Percentiles rank a stretch among this genome's conserved stretches.
These are phyloP conservation scores for Aricia agestis DNA, from an alignment of 1,140 invertebrate genomes.

Conservation along the genomic window DNA sequence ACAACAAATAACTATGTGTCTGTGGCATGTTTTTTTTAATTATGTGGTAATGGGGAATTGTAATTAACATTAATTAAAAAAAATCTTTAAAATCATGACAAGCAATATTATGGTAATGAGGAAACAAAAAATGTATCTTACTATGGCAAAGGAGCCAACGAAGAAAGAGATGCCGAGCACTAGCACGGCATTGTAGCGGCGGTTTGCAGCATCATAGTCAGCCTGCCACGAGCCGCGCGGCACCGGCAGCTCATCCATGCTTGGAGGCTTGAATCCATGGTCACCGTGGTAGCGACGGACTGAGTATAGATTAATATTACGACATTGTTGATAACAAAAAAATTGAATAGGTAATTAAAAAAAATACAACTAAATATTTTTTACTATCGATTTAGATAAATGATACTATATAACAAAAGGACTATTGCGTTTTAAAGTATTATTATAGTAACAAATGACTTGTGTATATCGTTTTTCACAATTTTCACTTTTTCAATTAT, in stretches of 20 bases:
- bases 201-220: conserved; percentile 78
- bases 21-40: too few species aligned
- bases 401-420: too few species aligned
- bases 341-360: not conserved
- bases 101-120: not conserved
- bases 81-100: too few species aligned
- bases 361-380: too few species aligned
- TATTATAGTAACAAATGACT: too few species aligned
- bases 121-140: conserved; percentile 60
- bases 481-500: not conserved
- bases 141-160: conserved; percentile 77
- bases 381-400: too few species aligned
- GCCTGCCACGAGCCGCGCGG: conserved; percentile 86
- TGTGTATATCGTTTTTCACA: not conserved
- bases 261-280: conserved; percentile 62
- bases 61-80: too few species aligned
- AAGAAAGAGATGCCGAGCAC: conserved; percentile 78
- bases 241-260: conserved; percentile 84
- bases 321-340: not conserved
- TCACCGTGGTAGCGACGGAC: conserved; percentile 60
- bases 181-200: conserved; percentile 82
- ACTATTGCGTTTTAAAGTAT: too few species aligned
- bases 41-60: too few species aligned
- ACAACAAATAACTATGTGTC: too few species aligned
- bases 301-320: conserved; percentile 27